These are phyloP conservation scores for Odontocerum albicorne DNA, from an alignment of 2,888 invertebrate genomes.

Conservation along the genomic window DNA sequence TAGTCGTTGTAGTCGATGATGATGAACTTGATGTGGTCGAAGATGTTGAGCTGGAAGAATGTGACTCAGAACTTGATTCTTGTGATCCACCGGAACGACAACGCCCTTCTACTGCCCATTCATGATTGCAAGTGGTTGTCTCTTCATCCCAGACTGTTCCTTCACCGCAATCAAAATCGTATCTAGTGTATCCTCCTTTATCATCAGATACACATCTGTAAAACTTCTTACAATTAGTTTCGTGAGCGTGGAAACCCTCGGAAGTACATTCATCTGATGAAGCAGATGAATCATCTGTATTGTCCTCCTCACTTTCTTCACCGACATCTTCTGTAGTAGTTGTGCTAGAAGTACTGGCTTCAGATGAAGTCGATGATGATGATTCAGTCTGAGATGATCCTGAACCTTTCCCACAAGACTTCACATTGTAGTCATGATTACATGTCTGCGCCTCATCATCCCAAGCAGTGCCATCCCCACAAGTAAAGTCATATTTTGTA, in stretches of 20 bases:
- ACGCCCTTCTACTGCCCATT: slow-evolving; percentile 38
- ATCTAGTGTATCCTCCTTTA: slow-evolving; percentile 52
- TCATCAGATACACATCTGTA: slow-evolving; percentile 66
- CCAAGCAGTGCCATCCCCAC: slow-evolving; percentile 71
- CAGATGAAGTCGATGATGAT: slow-evolving; percentile 24
- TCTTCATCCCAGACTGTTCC: slow-evolving; percentile 71
- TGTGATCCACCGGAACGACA: slow-evolving; percentile 55
- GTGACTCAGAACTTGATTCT: slow-evolving; percentile 22
- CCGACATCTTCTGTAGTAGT: slow-evolving; percentile 28
- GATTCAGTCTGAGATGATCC: slow-evolving; percentile 25
- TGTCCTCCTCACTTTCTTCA: slow-evolving; percentile 11
- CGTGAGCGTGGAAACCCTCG: slow-evolving; percentile 62
- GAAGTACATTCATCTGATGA: slow-evolving; percentile 44
- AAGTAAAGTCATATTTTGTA: slow-evolving; percentile 69
- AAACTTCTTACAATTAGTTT: slow-evolving; percentile 70
- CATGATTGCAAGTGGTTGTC: slow-evolving; percentile 62
- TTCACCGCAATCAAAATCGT: slow-evolving; percentile 64
- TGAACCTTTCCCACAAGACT: slow-evolving; percentile 15
- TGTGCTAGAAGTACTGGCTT: background rate
- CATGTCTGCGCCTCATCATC: slow-evolving; percentile 52
- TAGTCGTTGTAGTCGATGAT: slow-evolving; percentile 22
- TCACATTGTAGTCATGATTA: slow-evolving; percentile 49
- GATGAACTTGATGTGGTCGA: slow-evolving; percentile 14
- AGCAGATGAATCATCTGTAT: slow-evolving; percentile 23
- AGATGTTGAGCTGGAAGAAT: slow-evolving; percentile 26